Evolutionary conservation across 2,888 invertebrate species (phyloP).

Genomic region (Acleris holmiana): DNA sequence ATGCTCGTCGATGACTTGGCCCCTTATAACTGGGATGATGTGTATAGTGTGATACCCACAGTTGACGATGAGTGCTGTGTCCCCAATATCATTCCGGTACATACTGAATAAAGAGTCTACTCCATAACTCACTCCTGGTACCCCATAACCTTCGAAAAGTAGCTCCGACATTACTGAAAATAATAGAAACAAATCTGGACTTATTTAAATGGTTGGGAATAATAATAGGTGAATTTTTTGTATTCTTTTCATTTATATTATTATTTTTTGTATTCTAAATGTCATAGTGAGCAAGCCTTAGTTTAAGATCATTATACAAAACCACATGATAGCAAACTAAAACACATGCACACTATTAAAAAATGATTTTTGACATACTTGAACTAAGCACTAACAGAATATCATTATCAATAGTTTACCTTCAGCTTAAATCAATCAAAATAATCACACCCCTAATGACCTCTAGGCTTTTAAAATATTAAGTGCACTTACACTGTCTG

Average conservation of each 20-base stretch:
- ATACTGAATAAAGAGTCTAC: constrained; percentile 93
- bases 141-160: constrained; percentile 95
- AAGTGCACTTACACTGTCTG: constrained; percentile 89
- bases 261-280: too few species aligned
- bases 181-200: constrained; percentile 6
- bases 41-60: constrained; percentile 96
- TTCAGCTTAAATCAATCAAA: too few species aligned
- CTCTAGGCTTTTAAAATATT: background rate
- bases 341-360: too few species aligned
- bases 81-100: constrained; percentile 85
- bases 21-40: constrained; percentile 91
- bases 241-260: too few species aligned
- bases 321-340: too few species aligned
- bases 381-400: too few species aligned
- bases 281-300: background rate
- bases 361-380: too few species aligned
- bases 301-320: too few species aligned
- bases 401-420: too few species aligned
- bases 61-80: constrained; percentile 90
- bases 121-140: constrained; percentile 94
- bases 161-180: constrained; percentile 95
- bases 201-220: too few species aligned
- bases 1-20: constrained; percentile 87
- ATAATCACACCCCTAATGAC: too few species aligned
- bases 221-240: too few species aligned